phyloP scores from a whole-genome alignment of 2,888 invertebrate genomes.

The Caenorhabditis doughertyi region DNA sequence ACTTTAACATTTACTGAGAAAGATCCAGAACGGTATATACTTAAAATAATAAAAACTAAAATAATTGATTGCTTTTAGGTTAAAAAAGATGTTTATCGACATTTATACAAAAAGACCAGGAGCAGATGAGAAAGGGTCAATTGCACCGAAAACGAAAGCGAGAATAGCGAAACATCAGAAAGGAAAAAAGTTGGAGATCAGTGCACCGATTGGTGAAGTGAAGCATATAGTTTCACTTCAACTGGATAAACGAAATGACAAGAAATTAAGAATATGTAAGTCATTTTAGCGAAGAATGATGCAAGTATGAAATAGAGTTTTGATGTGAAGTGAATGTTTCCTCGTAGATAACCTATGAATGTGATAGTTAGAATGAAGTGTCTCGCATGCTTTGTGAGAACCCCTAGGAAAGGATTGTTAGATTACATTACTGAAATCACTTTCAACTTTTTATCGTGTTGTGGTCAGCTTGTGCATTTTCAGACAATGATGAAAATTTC shows the following conservation, averaged over 20 bases:
- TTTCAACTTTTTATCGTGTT: slow-evolving; percentile 3
- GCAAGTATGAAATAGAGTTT: too few relatives aligned
- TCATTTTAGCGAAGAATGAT: too few relatives aligned
- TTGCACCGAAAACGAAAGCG: slow-evolving; percentile 58
- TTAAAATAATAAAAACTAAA: too few relatives aligned
- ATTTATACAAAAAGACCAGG: too few relatives aligned
- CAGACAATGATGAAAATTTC: slow-evolving; percentile 41
- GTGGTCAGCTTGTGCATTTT: slow-evolving; percentile 40
- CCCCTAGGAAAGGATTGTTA: too few relatives aligned
- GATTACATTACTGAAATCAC: not conserved
- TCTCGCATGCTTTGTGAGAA: not conserved
- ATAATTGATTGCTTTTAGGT: too few relatives aligned
- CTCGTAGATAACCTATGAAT: too few relatives aligned
- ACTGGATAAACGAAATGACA: slow-evolving; percentile 30
- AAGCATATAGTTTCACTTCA: slow-evolving; percentile 53
- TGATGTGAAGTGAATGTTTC: too few relatives aligned
- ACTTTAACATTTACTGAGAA: too few relatives aligned
- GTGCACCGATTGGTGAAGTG: slow-evolving; percentile 46
- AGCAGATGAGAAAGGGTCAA: slow-evolving; percentile 6
- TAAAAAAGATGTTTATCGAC: slow-evolving; percentile 34
- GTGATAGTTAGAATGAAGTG: not conserved
- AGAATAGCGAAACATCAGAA: slow-evolving; percentile 33
- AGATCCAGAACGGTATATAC: too few relatives aligned
- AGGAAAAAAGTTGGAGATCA: slow-evolving; percentile 49
- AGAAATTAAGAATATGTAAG: slow-evolving; percentile 43